Percentiles rank a stretch among this genome's conserved stretches.
These are phyloP conservation scores for Exephanes ischioxanthus DNA, from an alignment of 2,888 invertebrate genomes.

Conservation along the genomic window DNA sequence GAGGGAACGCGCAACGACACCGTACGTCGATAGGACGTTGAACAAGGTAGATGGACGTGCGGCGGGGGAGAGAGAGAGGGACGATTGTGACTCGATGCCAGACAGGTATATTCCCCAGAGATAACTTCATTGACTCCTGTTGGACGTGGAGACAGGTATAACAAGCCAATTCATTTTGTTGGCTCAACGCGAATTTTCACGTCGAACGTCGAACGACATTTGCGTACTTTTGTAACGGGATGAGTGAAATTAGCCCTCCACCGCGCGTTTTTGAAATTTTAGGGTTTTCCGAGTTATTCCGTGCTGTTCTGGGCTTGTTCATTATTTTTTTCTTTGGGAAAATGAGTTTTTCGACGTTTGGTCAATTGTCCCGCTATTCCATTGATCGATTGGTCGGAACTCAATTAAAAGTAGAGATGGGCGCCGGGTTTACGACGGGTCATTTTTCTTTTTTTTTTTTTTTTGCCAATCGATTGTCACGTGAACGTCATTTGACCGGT, in stretches of 20 bases:
- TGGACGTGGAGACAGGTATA: slow-evolving; percentile 53
- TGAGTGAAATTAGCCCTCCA: too few relatives aligned
- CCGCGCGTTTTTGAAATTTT: too few relatives aligned
- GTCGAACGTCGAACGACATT: slow-evolving; percentile 29
- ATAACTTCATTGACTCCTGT: slow-evolving; percentile 66
- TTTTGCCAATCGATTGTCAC: too few relatives aligned
- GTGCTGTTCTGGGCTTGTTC: background rate
- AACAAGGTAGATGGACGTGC: slow-evolving; percentile 7
- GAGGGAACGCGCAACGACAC: slow-evolving; percentile 12
- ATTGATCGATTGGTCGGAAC: too few relatives aligned
- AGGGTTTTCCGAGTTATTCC: too few relatives aligned
- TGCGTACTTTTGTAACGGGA: background rate
- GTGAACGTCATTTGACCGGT: too few relatives aligned
- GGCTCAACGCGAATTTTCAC: slow-evolving; percentile 22
- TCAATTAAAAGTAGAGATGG: too few relatives aligned
- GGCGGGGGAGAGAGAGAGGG: background rate
- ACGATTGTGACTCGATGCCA: slow-evolving; percentile 56
- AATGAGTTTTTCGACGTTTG: too few relatives aligned
- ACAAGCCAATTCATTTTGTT: slow-evolving; percentile 61
- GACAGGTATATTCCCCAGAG: slow-evolving; percentile 59
- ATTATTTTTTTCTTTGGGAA: background rate
- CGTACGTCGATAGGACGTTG: slow-evolving; percentile 13
- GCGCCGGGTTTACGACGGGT: too few relatives aligned
- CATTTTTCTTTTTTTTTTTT: too few relatives aligned
- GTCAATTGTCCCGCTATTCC: too few relatives aligned